These are phyloP conservation scores for Morinoia aosen DNA, from an alignment of 2,888 invertebrate genomes.

Conservation along the genomic window DNA sequence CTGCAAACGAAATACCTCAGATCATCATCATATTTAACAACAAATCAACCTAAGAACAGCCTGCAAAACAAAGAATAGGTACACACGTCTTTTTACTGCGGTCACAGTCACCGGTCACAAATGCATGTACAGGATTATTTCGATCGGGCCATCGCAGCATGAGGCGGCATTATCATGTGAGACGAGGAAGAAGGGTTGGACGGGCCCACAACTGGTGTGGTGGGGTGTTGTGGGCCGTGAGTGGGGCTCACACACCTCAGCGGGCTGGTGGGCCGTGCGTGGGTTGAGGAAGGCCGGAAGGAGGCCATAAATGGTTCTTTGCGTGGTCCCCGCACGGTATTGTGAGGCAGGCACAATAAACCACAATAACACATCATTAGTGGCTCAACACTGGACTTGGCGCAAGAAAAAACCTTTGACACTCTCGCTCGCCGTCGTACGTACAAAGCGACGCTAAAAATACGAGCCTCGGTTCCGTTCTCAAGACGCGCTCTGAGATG, in stretches of 20 bases:
- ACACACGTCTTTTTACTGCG: no score
- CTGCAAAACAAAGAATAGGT: background rate
- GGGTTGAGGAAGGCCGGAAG: slow-evolving; percentile 23
- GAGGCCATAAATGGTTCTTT: slow-evolving; percentile 22
- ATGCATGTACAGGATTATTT: no score
- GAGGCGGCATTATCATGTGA: no score
- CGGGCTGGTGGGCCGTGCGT: background rate
- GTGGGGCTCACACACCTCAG: background rate
- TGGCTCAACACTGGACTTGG: slow-evolving; percentile 19
- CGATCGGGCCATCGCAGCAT: no score
- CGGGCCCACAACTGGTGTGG: background rate
- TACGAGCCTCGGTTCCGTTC: background rate
- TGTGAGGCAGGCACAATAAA: slow-evolving; percentile 44
- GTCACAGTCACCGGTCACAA: no score
- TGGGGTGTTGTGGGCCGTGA: background rate
- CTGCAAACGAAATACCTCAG: background rate
- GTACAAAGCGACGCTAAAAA: slow-evolving; percentile 19
- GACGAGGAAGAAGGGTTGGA: background rate
- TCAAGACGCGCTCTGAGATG: background rate
- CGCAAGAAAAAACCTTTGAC: slow-evolving; percentile 44
- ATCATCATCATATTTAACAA: background rate
- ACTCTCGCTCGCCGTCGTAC: background rate
- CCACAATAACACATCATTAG: slow-evolving; percentile 51
- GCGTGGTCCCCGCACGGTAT: slow-evolving; percentile 12
- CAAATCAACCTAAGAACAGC: background rate